Evolutionary conservation across 2,888 invertebrate species (phyloP).

Genomic region (Odontocerum albicorne): DNA sequence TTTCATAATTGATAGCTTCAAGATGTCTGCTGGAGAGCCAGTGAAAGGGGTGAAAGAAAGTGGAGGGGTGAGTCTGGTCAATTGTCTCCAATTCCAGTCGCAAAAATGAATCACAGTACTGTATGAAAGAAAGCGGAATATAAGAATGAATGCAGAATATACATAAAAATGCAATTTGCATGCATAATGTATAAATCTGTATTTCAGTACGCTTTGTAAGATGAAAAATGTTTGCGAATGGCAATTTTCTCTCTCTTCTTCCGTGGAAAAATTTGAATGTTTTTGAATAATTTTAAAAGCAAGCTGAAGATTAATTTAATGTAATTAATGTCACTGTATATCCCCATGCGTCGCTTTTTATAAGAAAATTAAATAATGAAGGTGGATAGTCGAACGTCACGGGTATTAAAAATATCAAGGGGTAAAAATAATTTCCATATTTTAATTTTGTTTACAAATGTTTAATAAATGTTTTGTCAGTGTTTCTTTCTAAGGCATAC

Average conservation of each 20-base stretch:
- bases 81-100: conserved; percentile 5
- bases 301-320: too few relatives aligned
- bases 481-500: too few relatives aligned
- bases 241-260: conserved; percentile 12
- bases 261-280: conserved; percentile 11
- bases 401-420: too few relatives aligned
- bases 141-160: conserved; percentile 5
- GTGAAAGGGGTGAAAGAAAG: conserved; percentile 1
- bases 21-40: conserved; percentile 14
- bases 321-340: too few relatives aligned
- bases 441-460: too few relatives aligned
- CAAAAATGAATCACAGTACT: conserved; percentile 8
- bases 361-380: too few relatives aligned
- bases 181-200: conserved; percentile 18
- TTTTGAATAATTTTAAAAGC: conserved; percentile 15
- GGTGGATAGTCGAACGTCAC: too few relatives aligned
- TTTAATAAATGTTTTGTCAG: too few relatives aligned
- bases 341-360: too few relatives aligned
- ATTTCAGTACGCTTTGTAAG: conserved; percentile 4
- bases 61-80: conserved; percentile 21
- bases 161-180: conserved; percentile 20
- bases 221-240: conserved; percentile 19
- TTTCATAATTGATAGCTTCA: conserved; percentile 24
- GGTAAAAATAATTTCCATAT: too few relatives aligned
- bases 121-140: not conserved